Evolutionary conservation across 2,797 vertebrate species (phyloP).

Genomic region (Anas acuta): DNA sequence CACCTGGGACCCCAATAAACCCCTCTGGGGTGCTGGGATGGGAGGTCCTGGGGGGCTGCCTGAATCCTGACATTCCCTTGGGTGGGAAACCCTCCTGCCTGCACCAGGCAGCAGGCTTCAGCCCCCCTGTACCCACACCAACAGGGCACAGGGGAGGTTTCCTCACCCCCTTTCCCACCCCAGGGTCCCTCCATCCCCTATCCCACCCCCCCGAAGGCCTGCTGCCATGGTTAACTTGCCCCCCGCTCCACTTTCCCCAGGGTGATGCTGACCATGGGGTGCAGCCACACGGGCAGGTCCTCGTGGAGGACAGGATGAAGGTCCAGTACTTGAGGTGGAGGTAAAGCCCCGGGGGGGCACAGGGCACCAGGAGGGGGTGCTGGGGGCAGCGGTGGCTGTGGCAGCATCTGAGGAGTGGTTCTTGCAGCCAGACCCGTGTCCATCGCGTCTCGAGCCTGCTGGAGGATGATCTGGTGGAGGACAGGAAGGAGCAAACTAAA

Average conservation of each 20-base stretch:
- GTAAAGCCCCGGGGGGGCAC: background rate
- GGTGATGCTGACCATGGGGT: background rate
- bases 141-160: background rate
- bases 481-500: slow-evolving; percentile 47
- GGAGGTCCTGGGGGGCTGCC: rapidly evolving
- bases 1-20: background rate
- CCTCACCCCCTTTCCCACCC: background rate
- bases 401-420: background rate
- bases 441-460: background rate
- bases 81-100: background rate
- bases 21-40: too few relatives aligned
- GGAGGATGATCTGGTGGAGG: background rate
- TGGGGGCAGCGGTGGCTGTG: rapidly evolving
- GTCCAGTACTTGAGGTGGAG: slow-evolving; percentile 63
- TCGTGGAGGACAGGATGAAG: slow-evolving; percentile 46
- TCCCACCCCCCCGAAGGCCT: too few relatives aligned
- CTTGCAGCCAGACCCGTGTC: background rate
- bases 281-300: background rate
- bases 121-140: rapidly evolving
- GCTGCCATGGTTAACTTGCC: background rate
- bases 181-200: too few relatives aligned
- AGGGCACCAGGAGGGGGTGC: rapidly evolving
- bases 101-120: background rate
- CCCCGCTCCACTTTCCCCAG: background rate
- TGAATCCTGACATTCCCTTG: background rate